phyloP scores from a whole-genome alignment of 2,113 vertebrate species.

The Rhinopithecus roxellana region DNA sequence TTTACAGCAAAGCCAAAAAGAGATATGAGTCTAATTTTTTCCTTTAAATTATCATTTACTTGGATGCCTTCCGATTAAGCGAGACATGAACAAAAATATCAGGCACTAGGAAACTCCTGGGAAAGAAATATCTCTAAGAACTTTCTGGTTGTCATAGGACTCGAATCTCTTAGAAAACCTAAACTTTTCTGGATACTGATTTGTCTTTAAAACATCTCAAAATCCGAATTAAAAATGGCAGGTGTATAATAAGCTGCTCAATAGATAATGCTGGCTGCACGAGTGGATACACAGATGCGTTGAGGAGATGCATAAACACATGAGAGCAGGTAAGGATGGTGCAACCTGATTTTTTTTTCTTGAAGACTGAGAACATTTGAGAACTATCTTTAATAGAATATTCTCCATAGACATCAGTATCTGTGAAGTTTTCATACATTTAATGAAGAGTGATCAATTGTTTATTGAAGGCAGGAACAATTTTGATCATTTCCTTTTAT shows the following conservation, averaged over 20 bases:
- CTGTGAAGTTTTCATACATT: not conserved
- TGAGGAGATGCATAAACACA: not conserved
- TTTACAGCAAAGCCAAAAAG: conserved; percentile 52
- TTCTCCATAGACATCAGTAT: not conserved
- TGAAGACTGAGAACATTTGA: conserved; percentile 27
- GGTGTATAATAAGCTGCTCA: conserved; percentile 2
- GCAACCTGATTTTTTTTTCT: not conserved
- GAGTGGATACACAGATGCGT: not conserved
- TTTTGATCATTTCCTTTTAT: conserved; percentile 41
- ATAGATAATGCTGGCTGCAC: not conserved
- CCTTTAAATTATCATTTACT: conserved; percentile 40
- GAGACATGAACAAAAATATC: conserved; percentile 22
- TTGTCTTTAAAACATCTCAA: not conserved
- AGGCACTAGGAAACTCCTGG: not conserved
- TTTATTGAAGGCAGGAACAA: conserved; percentile 40
- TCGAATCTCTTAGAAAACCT: conserved; percentile 13
- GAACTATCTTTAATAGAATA: not conserved
- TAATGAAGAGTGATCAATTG: not conserved
- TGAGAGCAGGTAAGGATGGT: not conserved
- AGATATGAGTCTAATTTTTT: not conserved
- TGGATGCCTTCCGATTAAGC: conserved; percentile 10
- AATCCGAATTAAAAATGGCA: not conserved
- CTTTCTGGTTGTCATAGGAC: not conserved
- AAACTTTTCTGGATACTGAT: not conserved
- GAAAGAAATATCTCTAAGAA: conserved; percentile 16